phyloP scores from a whole-genome alignment of 2,113 vertebrate species.

The Erpornis zantholeuca region DNA sequence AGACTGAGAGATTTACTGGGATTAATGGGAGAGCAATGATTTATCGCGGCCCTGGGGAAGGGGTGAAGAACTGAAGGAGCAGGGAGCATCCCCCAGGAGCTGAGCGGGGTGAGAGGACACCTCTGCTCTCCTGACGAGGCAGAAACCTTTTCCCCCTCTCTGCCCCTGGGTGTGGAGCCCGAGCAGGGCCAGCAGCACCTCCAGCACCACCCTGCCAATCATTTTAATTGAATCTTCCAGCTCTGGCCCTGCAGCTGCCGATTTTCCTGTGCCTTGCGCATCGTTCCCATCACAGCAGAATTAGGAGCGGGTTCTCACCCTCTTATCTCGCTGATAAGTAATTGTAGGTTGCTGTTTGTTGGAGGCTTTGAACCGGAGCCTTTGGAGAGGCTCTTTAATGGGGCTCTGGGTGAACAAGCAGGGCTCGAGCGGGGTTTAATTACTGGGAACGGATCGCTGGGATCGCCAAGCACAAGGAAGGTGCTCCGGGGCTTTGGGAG shows the following conservation, averaged over 20 bases:
- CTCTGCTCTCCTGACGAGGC: background rate
- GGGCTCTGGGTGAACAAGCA: background rate
- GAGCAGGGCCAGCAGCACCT: background rate
- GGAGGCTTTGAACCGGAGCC: background rate
- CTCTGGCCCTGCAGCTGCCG: background rate
- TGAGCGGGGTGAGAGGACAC: background rate
- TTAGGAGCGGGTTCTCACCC: background rate
- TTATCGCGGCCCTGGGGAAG: background rate
- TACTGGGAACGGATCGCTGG: background rate
- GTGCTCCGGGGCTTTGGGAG: background rate
- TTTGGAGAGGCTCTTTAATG: background rate
- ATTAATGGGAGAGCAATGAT: background rate
- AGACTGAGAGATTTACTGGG: background rate
- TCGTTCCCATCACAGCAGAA: background rate
- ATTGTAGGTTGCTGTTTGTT: background rate
- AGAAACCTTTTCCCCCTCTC: background rate
- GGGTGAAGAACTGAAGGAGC: background rate
- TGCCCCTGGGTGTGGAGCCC: background rate
- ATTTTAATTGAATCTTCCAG: slow-evolving; percentile 30
- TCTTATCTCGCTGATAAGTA: slow-evolving; percentile 41
- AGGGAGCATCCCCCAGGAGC: background rate
- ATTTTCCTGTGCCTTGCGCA: background rate
- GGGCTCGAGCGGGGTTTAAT: slow-evolving; percentile 25
- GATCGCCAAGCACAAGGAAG: background rate
- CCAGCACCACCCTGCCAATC: slow-evolving; percentile 11